phyloP scores from a whole-genome alignment of 2,113 vertebrate species.

The Tringa solitaria region DNA sequence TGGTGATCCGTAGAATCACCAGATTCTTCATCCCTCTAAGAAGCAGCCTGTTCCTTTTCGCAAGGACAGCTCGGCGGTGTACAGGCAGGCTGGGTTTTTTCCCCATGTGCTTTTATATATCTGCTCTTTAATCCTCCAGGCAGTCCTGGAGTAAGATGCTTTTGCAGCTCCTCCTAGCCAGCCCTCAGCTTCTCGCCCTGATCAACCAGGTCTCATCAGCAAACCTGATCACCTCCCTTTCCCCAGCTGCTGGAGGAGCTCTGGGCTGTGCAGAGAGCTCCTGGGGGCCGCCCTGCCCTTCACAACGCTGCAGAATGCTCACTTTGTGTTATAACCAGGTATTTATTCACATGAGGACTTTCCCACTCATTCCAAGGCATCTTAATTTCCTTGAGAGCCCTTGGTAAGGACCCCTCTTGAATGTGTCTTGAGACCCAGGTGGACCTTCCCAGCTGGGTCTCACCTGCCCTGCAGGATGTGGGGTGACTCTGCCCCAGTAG shows the following conservation, averaged over 20 bases:
- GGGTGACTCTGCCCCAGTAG: neutral
- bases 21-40: neutral
- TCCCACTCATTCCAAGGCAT: neutral
- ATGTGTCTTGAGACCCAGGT: neutral
- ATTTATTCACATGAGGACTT: neutral
- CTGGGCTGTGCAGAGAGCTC: neutral
- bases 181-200: neutral
- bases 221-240: neutral
- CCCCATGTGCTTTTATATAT: neutral
- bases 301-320: accelerated
- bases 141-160: neutral
- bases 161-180: neutral
- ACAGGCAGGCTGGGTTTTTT: neutral
- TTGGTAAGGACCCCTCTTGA: neutral
- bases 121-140: neutral
- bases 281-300: neutral
- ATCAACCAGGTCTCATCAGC: neutral
- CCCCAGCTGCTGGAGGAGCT: neutral
- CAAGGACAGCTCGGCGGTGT: neutral
- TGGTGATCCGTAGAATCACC: neutral
- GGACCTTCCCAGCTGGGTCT: neutral
- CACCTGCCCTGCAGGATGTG: neutral
- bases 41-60: neutral
- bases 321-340: neutral
- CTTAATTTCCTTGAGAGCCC: neutral